phyloP scores from a whole-genome alignment of 1,140 invertebrate genomes.

The Tribolium madens region DNA sequence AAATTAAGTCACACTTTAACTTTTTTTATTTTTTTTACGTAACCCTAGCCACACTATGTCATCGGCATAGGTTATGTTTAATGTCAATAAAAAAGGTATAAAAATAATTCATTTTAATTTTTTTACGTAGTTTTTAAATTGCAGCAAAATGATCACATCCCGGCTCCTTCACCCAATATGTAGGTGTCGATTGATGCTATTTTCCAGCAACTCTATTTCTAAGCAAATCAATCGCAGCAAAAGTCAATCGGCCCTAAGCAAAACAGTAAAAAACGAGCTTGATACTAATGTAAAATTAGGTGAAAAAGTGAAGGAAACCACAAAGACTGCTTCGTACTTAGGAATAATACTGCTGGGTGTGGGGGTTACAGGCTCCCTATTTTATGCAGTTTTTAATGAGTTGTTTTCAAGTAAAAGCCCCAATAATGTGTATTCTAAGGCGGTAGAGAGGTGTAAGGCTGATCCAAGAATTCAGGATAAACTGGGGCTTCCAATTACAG shows the following conservation, averaged over 20 bases:
- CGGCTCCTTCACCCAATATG: background rate
- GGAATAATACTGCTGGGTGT: slow-evolving; percentile 84
- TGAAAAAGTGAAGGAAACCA: slow-evolving; percentile 87
- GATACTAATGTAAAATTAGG: slow-evolving; percentile 74
- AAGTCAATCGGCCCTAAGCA: background rate
- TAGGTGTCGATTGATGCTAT: background rate
- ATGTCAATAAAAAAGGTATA: slow-evolving; percentile 2
- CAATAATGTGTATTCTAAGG: slow-evolving; percentile 85
- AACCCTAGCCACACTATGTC: too few species aligned
- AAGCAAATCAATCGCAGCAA: slow-evolving; percentile 1
- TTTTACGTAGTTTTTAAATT: background rate
- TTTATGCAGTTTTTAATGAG: slow-evolving; percentile 86
- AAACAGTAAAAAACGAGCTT: slow-evolving; percentile 52
- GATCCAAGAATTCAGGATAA: slow-evolving; percentile 79
- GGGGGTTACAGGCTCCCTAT: slow-evolving; percentile 81
- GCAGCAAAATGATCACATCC: background rate
- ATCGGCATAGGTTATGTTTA: background rate
- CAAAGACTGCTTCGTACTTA: slow-evolving; percentile 85
- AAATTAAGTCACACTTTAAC: too few species aligned
- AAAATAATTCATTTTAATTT: background rate
- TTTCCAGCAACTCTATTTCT: background rate
- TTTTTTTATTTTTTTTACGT: too few species aligned
- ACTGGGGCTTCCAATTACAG: slow-evolving; percentile 88
- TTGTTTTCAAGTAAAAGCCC: slow-evolving; percentile 89
- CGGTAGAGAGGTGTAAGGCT: slow-evolving; percentile 77